Evolutionary conservation across 2,888 invertebrate species (phyloP), one percentile per base, ranked within the genome.

Genomic region (Plebejus melissa): DNA sequence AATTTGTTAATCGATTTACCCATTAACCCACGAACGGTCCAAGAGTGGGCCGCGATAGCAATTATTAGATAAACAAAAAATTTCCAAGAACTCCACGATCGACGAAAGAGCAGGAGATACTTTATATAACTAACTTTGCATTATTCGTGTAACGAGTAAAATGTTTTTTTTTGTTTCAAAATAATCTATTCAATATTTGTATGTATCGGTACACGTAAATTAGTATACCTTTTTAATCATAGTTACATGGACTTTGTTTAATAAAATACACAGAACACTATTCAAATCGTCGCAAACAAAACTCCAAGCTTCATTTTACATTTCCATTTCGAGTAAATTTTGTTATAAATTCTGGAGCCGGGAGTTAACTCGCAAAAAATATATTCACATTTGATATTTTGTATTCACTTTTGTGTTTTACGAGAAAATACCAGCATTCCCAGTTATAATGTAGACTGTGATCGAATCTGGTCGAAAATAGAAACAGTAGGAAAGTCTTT

Each of bases 321-420:
- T 72, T 72, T 54, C 72, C 36, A 72, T 72, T 72, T 28, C 50
- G 50, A 72, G 28, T 32, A 72, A 54, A 72, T 28, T 72, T 72
- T 32, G 54, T 72, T 72, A 50, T 54, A 50, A 50, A 72, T 28
- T 71, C 71, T 50, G 50, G 28, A 28, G 71, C 28, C 46, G n/a
- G 46, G 41, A 36, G 69, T 69, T 13, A 16, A 65, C 60, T 60
- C 70, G 70, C 41, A 41, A 70, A 70, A 70, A 70, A 70, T n/a
- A 70, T 70, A 70, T 70, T 70, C 70, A 41, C 41, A 70, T 70
- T 41, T 70, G 70, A 70, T 70, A 70, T 70, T 70, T 70, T 70
- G 70, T 70, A 70, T 41, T 70, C 70, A 41, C 70, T 70, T 41
- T 70, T 41, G 22, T 70, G 41, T 70, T 70, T 70, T 41, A 38